These are phyloP conservation scores for Ditula angustiorana DNA, from an alignment of 2,888 invertebrate species.

Conservation along the genomic window DNA sequence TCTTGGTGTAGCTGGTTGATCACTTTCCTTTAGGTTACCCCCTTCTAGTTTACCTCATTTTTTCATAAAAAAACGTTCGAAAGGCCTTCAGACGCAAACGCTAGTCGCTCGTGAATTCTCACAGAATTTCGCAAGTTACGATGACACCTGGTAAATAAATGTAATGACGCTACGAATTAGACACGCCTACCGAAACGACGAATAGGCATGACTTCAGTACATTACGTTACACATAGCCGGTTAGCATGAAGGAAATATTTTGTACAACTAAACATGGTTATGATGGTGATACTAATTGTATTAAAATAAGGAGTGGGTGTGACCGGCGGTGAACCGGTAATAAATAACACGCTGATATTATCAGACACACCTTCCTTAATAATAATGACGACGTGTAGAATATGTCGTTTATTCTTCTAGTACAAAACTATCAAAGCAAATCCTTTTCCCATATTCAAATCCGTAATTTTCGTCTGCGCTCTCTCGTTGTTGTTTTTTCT, in stretches of 20 bases:
- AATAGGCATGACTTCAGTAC: slow-evolving; percentile 30
- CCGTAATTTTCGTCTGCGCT: too few relatives aligned
- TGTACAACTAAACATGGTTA: slow-evolving; percentile 10
- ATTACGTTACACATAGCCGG: slow-evolving; percentile 8
- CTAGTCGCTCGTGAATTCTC: background rate
- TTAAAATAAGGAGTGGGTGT: slow-evolving; percentile 11
- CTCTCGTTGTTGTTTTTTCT: too few relatives aligned
- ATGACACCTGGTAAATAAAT: slow-evolving; percentile 16
- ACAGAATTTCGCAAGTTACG: background rate
- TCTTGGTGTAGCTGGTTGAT: too few relatives aligned
- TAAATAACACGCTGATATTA: too few relatives aligned
- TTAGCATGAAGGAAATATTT: slow-evolving; percentile 18
- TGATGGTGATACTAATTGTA: slow-evolving; percentile 14
- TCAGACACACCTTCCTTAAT: too few relatives aligned
- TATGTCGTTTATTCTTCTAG: too few relatives aligned
- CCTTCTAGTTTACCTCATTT: too few relatives aligned
- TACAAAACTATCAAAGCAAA: too few relatives aligned
- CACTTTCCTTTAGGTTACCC: too few relatives aligned
- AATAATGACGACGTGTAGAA: too few relatives aligned
- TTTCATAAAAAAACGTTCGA: too few relatives aligned
- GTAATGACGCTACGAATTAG: slow-evolving; percentile 22
- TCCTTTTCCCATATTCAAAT: too few relatives aligned
- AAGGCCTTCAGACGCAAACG: background rate
- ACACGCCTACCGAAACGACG: slow-evolving; percentile 35
- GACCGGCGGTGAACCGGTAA: background rate